Evolutionary conservation across 2,113 vertebrate genomes (phyloP).

Genomic region (Elachura formosa): DNA sequence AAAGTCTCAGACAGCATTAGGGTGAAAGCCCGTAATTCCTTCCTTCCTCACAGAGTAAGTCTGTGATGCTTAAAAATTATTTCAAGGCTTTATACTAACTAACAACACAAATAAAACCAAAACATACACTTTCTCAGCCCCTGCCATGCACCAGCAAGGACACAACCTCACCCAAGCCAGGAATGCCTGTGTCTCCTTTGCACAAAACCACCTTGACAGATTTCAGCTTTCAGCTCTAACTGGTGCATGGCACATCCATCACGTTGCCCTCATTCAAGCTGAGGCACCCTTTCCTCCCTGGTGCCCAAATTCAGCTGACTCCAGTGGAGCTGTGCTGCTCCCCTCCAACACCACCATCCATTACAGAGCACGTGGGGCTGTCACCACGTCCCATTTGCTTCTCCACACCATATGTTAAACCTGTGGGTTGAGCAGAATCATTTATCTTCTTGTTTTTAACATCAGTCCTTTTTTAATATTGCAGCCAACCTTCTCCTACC

Average conservation of each 20-base stretch:
- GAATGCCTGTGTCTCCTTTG: background rate
- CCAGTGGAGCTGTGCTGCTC: background rate
- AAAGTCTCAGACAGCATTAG: background rate
- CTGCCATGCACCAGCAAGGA: background rate
- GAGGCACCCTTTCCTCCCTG: background rate
- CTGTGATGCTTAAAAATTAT: background rate
- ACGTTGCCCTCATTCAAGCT: accelerated
- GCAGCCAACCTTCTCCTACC: background rate
- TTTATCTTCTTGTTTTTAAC: background rate
- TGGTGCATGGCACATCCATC: background rate
- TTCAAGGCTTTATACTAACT: background rate
- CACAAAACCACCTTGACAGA: background rate
- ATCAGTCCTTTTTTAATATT: background rate
- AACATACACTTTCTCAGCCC: background rate
- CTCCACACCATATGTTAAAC: background rate
- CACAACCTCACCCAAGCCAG: background rate
- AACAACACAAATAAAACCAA: background rate
- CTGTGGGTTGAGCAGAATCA: background rate
- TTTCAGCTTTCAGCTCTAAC: background rate
- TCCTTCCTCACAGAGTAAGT: background rate
- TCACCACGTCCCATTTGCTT: background rate
- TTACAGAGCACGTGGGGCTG: accelerated
- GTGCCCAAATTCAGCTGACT: background rate
- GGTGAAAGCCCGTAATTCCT: background rate
- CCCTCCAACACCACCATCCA: background rate